Base-by-base conservation (phyloP, 2,113 vertebrate genomes). In the Sebastes schlegelii region DNA sequence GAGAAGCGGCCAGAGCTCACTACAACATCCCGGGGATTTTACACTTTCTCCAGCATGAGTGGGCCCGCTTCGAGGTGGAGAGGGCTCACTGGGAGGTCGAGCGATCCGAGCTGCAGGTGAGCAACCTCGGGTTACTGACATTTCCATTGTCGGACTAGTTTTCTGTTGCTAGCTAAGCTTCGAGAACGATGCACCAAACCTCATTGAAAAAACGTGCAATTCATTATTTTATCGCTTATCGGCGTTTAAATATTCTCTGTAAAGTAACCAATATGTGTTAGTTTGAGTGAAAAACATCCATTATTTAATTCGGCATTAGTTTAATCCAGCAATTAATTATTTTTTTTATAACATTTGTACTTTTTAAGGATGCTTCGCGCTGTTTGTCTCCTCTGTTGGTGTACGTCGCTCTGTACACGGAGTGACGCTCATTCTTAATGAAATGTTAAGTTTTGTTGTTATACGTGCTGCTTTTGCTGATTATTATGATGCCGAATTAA, bases 31-130 rank as follows among this genome's bases (percentile, higher is more conserved):
- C 97, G 62, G 97, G 97, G 73, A 98, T 98, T 83, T 89, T 99
- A 84, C 97, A 98, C 95, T 98, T 98, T 93, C 96, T 98, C 91
- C 98, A 98, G 95, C 97, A 98, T 88, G 97, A 98, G 93, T 98
- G 98, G 98, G 97, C 96, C 95, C 97, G 97, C 55, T 98, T 97
- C 92, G 97, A 98, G 96, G 96, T 97, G 95, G 97, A 98, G 90
- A 89, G 96, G 92, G 95, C 97, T 65, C 97, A 97, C 82, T 97
- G 97, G 97, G 97, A 98, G 80, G 95, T 97, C 86, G 97, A 98
- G 89, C 93, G 97, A 83, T 96, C 97, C 85, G 97, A 98, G 94
- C 94, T 98, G 91, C 98, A 98, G 97, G 98, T 99, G 93, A 92
- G 89, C 74, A 8, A 2, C 65, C 42, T 10, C 51, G 2, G 1